Conservation (phyloP, 2,888 invertebrate species). For the Stenurella melanura region DNA sequence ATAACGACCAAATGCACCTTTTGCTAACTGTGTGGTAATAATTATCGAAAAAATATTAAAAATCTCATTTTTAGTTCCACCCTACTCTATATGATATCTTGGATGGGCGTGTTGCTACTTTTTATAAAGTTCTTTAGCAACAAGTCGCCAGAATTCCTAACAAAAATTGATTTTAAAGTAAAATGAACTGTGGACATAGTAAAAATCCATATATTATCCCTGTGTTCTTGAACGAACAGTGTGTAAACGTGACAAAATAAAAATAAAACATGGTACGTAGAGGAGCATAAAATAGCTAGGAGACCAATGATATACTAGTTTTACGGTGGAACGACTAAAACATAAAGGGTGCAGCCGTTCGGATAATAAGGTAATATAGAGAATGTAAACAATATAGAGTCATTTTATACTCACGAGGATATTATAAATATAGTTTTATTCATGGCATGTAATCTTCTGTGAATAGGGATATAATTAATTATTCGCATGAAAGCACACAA, state of each 20-base stretch:
- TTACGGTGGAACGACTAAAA: constrained; percentile 3
- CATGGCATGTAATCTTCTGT: constrained; percentile 21
- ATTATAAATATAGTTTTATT: constrained; percentile 20
- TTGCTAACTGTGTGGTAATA: no score
- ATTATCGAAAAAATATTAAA: no score
- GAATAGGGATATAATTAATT: constrained; percentile 27
- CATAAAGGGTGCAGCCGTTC: constrained; percentile 20
- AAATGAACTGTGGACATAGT: background rate
- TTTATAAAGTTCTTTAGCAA: background rate
- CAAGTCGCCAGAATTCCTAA: background rate
- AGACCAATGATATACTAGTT: constrained; percentile 8
- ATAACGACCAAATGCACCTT: no score
- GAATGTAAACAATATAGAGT: constrained; percentile 15
- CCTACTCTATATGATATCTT: no score
- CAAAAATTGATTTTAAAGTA: background rate
- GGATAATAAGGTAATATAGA: constrained; percentile 19
- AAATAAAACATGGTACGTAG: constrained; percentile 15
- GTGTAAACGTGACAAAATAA: constrained; percentile 27
- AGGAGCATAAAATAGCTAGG: constrained; percentile 32
- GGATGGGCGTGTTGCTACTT: no score
- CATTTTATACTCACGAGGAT: background rate
- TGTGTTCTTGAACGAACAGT: background rate
- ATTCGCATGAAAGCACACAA: constrained; percentile 12
- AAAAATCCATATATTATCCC: constrained; percentile 26
- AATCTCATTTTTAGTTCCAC: no score